phyloP scores from a whole-genome alignment of 2,797 vertebrate genomes.

The Tolypeutes matacus region DNA sequence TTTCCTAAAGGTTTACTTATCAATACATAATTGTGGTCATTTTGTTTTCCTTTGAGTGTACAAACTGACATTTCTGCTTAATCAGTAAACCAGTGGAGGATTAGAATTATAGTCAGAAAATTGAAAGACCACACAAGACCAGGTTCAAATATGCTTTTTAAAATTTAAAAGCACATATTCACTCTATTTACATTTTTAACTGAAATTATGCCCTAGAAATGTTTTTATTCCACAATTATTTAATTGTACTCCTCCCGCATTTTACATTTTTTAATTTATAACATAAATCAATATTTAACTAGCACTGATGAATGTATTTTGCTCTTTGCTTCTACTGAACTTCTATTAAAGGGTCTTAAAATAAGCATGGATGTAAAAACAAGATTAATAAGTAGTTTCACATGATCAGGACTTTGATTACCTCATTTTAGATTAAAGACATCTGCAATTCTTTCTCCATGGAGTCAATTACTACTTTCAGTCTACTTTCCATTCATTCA shows the following conservation, averaged over 20 bases:
- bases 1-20: neutral
- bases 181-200: neutral
- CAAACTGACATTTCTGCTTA: conserved; percentile 7
- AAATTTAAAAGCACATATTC: neutral
- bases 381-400: neutral
- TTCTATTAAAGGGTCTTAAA: neutral
- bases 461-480: neutral
- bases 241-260: neutral
- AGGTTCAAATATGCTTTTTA: conserved; percentile 1
- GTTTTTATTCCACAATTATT: neutral
- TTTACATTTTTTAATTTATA: conserved; percentile 6
- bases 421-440: neutral
- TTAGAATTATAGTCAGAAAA: conserved; percentile 31
- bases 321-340: neutral
- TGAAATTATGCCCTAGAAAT: conserved; percentile 14
- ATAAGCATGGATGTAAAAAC: neutral
- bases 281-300: conserved; percentile 10
- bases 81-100: neutral
- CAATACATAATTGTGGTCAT: neutral
- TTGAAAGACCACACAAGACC: neutral
- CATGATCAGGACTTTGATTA: neutral
- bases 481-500: neutral
- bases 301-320: neutral
- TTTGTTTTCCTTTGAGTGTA: neutral
- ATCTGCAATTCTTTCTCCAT: neutral